phyloP scores from a whole-genome alignment of 2,888 invertebrate species.

The Cordylochernes scorpioides region DNA sequence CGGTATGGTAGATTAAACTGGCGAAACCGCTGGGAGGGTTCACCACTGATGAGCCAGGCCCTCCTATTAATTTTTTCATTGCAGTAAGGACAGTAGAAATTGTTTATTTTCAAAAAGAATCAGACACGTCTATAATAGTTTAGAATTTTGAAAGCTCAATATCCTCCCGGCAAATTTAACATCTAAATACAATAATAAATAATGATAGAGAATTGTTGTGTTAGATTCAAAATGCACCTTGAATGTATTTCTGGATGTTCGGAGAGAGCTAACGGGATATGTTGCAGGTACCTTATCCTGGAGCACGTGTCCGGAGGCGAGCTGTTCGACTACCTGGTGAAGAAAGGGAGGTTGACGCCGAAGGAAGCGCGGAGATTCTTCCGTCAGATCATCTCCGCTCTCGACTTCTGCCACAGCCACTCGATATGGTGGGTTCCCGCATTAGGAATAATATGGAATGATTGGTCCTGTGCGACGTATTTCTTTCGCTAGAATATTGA shows the following conservation, averaged over 20 bases:
- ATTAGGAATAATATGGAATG: neutral
- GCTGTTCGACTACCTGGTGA: conserved; percentile 91
- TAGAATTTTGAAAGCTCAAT: neutral
- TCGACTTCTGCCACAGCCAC: conserved; percentile 98
- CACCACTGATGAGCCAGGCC: too few relatives aligned
- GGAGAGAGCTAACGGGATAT: too few relatives aligned
- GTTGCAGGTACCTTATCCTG: conserved; percentile 61
- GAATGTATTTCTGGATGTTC: conserved; percentile 1
- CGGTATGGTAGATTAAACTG: too few relatives aligned
- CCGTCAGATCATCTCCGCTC: conserved; percentile 91
- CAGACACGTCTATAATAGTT: too few relatives aligned
- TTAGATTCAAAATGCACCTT: neutral
- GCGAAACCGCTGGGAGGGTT: too few relatives aligned
- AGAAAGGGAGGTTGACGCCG: conserved; percentile 86
- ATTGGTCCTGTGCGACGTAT: too few relatives aligned
- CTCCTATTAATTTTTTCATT: too few relatives aligned
- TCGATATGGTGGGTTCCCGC: conserved; percentile 90
- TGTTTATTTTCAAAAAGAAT: too few relatives aligned
- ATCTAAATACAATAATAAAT: neutral
- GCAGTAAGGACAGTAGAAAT: too few relatives aligned
- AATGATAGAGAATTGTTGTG: neutral
- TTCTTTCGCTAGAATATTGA: too few relatives aligned
- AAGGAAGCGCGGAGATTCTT: conserved; percentile 92
- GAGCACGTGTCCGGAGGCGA: conserved; percentile 98
- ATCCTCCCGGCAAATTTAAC: neutral